phyloP scores from a whole-genome alignment of 2,113 vertebrate species.

The Danionella cerebrum region DNA sequence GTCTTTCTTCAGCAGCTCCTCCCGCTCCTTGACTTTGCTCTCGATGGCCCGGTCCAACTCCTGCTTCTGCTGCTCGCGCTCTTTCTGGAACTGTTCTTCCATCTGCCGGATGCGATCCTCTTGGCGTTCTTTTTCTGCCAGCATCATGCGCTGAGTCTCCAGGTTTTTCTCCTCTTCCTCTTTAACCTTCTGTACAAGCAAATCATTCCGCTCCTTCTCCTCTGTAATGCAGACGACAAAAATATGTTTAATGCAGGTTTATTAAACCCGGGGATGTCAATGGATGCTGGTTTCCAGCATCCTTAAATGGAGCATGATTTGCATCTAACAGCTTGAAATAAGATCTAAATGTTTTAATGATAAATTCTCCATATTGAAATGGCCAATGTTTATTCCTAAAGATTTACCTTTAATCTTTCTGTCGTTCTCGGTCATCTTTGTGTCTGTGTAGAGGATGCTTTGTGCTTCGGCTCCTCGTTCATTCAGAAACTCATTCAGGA shows the following conservation, averaged over 20 bases:
- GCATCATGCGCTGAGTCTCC: slow-evolving; percentile 14
- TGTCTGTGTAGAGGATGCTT: slow-evolving; percentile 28
- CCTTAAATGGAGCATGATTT: no score
- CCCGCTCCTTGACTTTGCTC: slow-evolving; percentile 42
- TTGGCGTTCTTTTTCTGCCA: slow-evolving; percentile 19
- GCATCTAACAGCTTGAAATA: no score
- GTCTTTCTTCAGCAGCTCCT: slow-evolving; percentile 24
- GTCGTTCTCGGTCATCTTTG: slow-evolving; percentile 19
- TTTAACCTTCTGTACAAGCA: slow-evolving; percentile 29
- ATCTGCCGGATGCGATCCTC: slow-evolving; percentile 28
- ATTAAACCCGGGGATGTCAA: no score
- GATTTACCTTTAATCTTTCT: slow-evolving; percentile 24
- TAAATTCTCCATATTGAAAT: background rate
- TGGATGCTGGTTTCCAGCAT: no score
- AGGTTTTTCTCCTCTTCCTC: slow-evolving; percentile 12
- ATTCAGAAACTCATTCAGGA: slow-evolving; percentile 29
- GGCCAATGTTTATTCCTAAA: no score
- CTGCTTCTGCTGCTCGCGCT: slow-evolving; percentile 9
- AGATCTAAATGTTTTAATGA: background rate
- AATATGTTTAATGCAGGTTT: no score
- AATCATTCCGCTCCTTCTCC: slow-evolving; percentile 2
- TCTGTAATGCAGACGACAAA: background rate
- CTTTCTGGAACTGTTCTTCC: slow-evolving; percentile 34
- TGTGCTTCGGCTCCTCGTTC: slow-evolving; percentile 22
- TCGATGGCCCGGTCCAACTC: slow-evolving; percentile 35